phyloP scores from a whole-genome alignment of 1,140 invertebrate species.

The Lysiphlebus fabarum region DNA sequence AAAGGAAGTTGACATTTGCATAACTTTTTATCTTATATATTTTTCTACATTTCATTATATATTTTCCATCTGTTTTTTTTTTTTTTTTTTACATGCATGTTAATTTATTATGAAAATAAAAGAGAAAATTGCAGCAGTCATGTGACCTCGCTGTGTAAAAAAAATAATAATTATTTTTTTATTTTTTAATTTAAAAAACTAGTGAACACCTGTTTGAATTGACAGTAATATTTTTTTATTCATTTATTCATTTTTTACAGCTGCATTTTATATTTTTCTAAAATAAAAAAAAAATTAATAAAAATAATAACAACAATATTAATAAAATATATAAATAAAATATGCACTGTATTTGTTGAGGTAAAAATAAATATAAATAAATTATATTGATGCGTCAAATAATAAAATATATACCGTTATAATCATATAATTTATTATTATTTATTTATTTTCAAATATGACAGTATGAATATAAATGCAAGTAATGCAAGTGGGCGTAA shows the following conservation, averaged over 20 bases:
- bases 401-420: neutral
- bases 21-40: too few species aligned
- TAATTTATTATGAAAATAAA: neutral
- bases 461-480: neutral
- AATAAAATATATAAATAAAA: neutral
- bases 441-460: neutral
- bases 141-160: slow-evolving; percentile 9
- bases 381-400: neutral
- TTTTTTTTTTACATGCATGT: neutral
- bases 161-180: neutral
- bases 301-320: neutral
- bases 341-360: neutral
- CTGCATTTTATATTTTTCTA: neutral
- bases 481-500: slow-evolving; percentile 9
- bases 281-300: neutral
- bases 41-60: too few species aligned
- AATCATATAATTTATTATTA: neutral
- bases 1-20: too few species aligned
- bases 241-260: too few species aligned
- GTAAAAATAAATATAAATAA: neutral
- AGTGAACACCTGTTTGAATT: slow-evolving; percentile 7
- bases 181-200: neutral
- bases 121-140: neutral
- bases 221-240: neutral
- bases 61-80: too few species aligned